Percentiles rank a stretch among this genome's conserved stretches.
Conservation (phyloP, 92 coral and sea anemone species). For the Scolanthus callimorphus region DNA sequence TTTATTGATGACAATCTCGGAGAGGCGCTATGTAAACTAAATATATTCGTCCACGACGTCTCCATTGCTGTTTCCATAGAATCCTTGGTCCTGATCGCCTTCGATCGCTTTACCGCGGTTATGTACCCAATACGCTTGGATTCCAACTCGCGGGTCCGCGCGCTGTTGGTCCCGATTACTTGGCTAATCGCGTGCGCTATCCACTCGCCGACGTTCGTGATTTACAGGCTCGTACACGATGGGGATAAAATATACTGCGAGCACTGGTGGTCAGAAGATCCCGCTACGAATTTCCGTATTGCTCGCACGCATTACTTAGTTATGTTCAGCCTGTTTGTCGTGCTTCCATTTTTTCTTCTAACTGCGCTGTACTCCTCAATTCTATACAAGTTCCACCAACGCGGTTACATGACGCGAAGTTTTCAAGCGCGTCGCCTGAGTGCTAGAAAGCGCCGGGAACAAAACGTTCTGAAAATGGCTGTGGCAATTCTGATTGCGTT, state of each 20-base stretch:
- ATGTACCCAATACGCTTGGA: constrained; percentile 40
- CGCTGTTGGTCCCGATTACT: constrained; percentile 25
- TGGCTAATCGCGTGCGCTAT: constrained; percentile 34
- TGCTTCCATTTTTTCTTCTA: constrained; percentile 37
- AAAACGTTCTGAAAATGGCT: constrained; percentile 50
- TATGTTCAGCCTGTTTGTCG: constrained; percentile 25
- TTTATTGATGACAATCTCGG: constrained; percentile 21
- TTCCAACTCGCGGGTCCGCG: constrained; percentile 16
- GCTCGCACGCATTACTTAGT: constrained; percentile 10
- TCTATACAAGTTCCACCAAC: constrained; percentile 33
- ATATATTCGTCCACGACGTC: constrained; percentile 29
- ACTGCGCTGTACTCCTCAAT: constrained; percentile 44
- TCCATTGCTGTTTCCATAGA: constrained; percentile 50
- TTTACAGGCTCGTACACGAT: constrained; percentile 11
- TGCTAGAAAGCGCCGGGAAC: constrained; percentile 39
- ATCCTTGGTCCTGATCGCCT: constrained; percentile 36
- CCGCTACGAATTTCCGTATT: not conserved
- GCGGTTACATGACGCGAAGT: constrained; percentile 34
- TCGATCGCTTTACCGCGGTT: constrained; percentile 39
- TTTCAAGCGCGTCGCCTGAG: constrained; percentile 19
- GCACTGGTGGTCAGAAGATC: constrained; percentile 20
- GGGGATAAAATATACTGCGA: constrained; percentile 15
- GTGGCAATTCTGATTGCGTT: constrained; percentile 50
- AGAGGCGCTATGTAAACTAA: constrained; percentile 33
- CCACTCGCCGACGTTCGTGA: constrained; percentile 39